Base-by-base conservation (phyloP, 2,797 vertebrate species). In the Takifugu rubripes region DNA sequence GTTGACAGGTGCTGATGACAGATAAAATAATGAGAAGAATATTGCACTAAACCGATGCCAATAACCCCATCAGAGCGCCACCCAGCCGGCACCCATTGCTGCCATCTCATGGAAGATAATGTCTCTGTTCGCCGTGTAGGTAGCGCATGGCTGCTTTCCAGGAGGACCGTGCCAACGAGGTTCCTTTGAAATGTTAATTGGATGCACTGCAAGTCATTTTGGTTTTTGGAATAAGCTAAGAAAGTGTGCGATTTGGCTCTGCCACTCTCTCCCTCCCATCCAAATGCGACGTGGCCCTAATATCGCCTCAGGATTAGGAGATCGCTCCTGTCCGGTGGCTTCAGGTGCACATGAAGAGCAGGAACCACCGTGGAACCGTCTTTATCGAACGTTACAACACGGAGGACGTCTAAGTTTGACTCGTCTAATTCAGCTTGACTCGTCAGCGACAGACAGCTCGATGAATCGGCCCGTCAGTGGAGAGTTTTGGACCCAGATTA, bases 381-480 rank as follows among this genome's bases (percentile, higher is more conserved):
- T 64, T 61, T 60, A 49, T 62, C 1, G 21, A 64, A 25, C 63
- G 64, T 62, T 62, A 60, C 45, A 71, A 72, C 66, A 25, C 2
- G 65, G 78, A 70, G 74, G 9, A 60, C 74, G 75, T 84, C 85
- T 73, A 70, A 68, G 81, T 83, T 82, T 81, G 69, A 86, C 81
- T 85, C 61, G 61, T 83, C 70, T 90, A 89, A 91, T 91, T 89
- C 79, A 71, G 73, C 79, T 74, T 80, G 90, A 87, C 89, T 91
- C 87, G 86, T 90, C 82, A 81, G 68, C 52, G 42, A 83, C 77
- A 84, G 89, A 87, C 88, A 86, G 87, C 81, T 78, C 86, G 49
- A 89, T 90, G 88, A 91, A 92, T 90, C 90, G 81, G 71, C 66
- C 86, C 86, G 89, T 90, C 90, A 90, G 67, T 93, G 12, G 27